A percentile compares a stretch with the other conserved stretches of the same genome.
phyloP scores from a whole-genome alignment of 2,797 vertebrate genomes.

The Cryptoprocta ferox region DNA sequence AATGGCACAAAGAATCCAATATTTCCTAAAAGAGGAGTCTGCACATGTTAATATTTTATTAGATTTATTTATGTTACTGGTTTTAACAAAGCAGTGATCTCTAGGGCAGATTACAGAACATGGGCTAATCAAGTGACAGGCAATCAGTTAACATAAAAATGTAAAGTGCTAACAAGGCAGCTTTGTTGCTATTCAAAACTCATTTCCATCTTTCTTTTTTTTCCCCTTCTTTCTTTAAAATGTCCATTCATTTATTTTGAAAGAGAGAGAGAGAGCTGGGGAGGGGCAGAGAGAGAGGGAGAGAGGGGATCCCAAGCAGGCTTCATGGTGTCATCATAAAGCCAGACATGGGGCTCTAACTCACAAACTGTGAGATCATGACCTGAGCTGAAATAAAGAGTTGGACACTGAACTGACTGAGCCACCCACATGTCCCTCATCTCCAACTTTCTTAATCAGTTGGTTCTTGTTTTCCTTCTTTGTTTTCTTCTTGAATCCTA shows the following conservation, averaged over 20 bases:
- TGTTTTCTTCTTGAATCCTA: slow-evolving; percentile 78
- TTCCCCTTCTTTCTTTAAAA: too few species aligned
- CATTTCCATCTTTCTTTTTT: slow-evolving; percentile 74
- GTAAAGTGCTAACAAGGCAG: not conserved
- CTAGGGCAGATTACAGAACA: not conserved
- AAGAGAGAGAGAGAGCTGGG: too few species aligned
- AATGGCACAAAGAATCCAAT: not conserved
- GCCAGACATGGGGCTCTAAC: too few species aligned
- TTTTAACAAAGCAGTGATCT: not conserved
- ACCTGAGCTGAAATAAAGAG: too few species aligned
- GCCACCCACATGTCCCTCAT: not conserved
- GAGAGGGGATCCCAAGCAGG: too few species aligned
- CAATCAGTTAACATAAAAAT: not conserved
- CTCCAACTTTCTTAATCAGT: slow-evolving; percentile 77
- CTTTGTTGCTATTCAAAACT: not conserved
- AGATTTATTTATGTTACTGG: not conserved
- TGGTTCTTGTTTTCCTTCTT: slow-evolving; percentile 80
- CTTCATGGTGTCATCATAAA: too few species aligned
- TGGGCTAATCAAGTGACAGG: not conserved
- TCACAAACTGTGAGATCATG: too few species aligned
- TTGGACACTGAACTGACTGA: too few species aligned
- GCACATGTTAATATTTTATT: not conserved
- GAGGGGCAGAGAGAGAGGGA: too few species aligned
- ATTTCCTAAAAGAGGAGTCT: not conserved
- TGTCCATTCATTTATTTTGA: too few species aligned